phyloP scores from a whole-genome alignment of 2,113 vertebrate species.

The Eulacestoma nigropectus region DNA sequence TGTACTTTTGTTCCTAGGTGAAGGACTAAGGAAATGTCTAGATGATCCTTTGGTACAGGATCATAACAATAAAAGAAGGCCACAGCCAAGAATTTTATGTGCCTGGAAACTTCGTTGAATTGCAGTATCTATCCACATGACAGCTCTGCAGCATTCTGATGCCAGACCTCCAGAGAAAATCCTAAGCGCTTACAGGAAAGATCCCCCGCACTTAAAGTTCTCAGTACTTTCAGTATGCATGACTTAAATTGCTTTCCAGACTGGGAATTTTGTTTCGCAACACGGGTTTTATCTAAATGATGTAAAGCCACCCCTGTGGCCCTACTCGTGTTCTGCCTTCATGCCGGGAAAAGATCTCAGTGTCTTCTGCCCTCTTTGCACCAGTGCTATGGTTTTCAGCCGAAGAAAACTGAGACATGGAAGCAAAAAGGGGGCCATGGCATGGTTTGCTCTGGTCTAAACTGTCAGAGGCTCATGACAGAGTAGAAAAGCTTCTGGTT shows the following conservation, averaged over 20 bases:
- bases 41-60: not conserved
- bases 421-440: not conserved
- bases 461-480: not conserved
- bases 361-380: not conserved
- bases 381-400: not conserved
- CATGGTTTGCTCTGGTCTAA: not conserved
- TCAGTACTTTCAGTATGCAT: not conserved
- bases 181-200: conserved; percentile 27
- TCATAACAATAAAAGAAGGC: not conserved
- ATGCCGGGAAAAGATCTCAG: not conserved
- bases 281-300: not conserved
- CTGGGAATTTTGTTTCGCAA: conserved; percentile 1
- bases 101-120: conserved; percentile 11
- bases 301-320: not conserved
- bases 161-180: conserved; percentile 24
- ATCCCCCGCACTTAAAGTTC: not conserved
- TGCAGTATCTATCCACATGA: not conserved
- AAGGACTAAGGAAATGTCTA: not conserved
- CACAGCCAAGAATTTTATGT: conserved; percentile 30
- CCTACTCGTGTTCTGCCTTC: not conserved
- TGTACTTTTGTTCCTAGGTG: not conserved
- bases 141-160: not conserved
- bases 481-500: not conserved
- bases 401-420: not conserved
- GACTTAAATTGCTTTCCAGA: not conserved